Evolutionary conservation across 2,797 vertebrate species (phyloP), one percentile per base, ranked within the genome.

Genomic region (Denticeps clupeoides): DNA sequence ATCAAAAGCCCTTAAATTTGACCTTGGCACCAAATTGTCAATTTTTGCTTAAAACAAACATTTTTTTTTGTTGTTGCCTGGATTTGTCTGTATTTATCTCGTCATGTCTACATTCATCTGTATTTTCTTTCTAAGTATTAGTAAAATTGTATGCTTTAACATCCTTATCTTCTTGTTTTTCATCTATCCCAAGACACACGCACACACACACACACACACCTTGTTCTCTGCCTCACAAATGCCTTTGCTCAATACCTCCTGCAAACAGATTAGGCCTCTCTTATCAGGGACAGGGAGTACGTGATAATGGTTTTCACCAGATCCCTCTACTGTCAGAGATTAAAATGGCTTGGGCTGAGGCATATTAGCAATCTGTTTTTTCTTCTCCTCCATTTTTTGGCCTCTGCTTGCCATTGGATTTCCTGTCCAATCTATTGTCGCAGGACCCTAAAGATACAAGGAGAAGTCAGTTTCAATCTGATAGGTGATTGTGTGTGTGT

Each of bases 221-320:
- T 69, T 43, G 64, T 61, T 67, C 75, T 82, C 80, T 63, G 62
- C 77, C 82, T 79, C 71, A 64, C 84, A 88, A 88, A 88, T 81
- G 87, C 85, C 79, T 89, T 87, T 81, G 85, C 87, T 91, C 86
- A 79, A 88, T 89, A 87, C 85, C 82, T 88, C 85, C 81, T 87
- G 88, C 87, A 87, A 90, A 88, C 88, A 93, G 90, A 93, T 93
- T 91, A 92, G 80, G 59, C 51, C 67, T 75, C 82, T 82, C 83
- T 90, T 93, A 90, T 91, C 89, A 75, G 82, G 82, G 82, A 85
- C 82, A 84, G 84, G 78, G 82, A 85, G 83, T 79, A 75, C 73
- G 84, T 89, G 88, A 91, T 93, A 93, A 93, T 89, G 89, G 88
- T 87, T 89, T 90, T 88, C 89, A 89, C 85, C 89, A 87, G 84